Percentiles rank a stretch among this genome's conserved stretches.
Conservation (phyloP, 23 tunicate genomes). For the Styela clava region DNA sequence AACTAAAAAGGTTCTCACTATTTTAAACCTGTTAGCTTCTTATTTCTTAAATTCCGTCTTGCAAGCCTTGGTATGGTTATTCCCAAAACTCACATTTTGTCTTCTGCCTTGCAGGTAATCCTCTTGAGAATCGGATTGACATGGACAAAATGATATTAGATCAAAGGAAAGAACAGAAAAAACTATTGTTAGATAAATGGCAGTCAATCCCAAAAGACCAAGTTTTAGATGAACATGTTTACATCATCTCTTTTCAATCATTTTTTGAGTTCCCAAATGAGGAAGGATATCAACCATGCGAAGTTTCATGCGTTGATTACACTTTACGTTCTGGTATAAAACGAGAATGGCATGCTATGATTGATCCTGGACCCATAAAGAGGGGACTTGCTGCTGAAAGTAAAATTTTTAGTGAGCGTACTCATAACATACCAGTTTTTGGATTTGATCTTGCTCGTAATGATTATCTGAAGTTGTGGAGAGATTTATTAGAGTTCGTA, state of each 20-base stretch:
- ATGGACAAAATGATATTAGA: slow-evolving; percentile 28
- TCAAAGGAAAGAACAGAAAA: slow-evolving; percentile 1
- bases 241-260: slow-evolving; percentile 74
- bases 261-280: slow-evolving; percentile 86
- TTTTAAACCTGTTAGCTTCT: no score
- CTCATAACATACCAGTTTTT: slow-evolving; percentile 56
- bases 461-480: slow-evolving; percentile 52
- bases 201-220: slow-evolving; percentile 3
- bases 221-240: slow-evolving; percentile 47
- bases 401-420: slow-evolving; percentile 40
- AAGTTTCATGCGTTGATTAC: slow-evolving; percentile 75
- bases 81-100: no score
- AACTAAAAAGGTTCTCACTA: no score
- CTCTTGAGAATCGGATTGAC: slow-evolving; percentile 31
- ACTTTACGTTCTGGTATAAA: slow-evolving; percentile 55
- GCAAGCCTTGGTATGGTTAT: no score
- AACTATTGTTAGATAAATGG: neutral
- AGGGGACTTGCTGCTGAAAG: slow-evolving; percentile 69
- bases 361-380: slow-evolving; percentile 82
- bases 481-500: slow-evolving; percentile 42
- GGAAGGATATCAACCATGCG: slow-evolving; percentile 89
- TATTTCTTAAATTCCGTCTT: no score
- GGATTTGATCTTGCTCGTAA: slow-evolving; percentile 37
- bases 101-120: slow-evolving; percentile 2
- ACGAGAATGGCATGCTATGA: slow-evolving; percentile 57